Evolutionary conservation across 2,113 vertebrate species (phyloP), one percentile per base, ranked within the genome.

Genomic region (Mugil cephalus): DNA sequence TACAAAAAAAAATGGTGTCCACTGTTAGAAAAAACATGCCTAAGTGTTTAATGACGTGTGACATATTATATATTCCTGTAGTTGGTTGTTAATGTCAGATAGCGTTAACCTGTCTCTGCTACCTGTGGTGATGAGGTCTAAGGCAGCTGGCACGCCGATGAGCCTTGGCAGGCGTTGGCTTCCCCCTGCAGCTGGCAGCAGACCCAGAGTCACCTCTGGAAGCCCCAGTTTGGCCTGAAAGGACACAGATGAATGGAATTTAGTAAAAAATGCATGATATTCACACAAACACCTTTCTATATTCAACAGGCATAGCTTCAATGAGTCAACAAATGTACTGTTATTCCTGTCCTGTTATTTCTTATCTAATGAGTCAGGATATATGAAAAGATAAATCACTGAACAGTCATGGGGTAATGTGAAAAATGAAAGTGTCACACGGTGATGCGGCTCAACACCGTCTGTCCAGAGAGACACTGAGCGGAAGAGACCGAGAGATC

Each of bases 121-220:
- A 97, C 97, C 97, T 93, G 96, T 96, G 50, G 93, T 96, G 86
- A 98, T 98, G 56, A 98, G 86, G 36, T 96, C 95, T 59, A 98
- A 90, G 24, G 97, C 95, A 79, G 94, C 94, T 55, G 95, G 94
- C 40, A 98, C 51, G 7, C 97, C 97, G 39, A 95, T 94, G 75
- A 98, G 94, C 48, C 97, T 95, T 51, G 98, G 97, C 4, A 98
- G 92, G 52, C 97, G 92, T 60, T 98, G 97, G 51, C 93, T 93
- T 74, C 97, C 98, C 79, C 95, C 94, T 67, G 92, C 96, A 88
- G 89, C 96, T 55, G 97, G 98, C 77, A 99, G 85, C 60, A 99
- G 36, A 65, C 98, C 98, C 75, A 99, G 12, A 8, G 69, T 92
- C 74, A 99, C 97, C 90, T 99, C 98, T 74, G 97, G 96, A 19